These are phyloP conservation scores for Luehdorfia chinensis DNA, from an alignment of 1,140 invertebrate genomes.

Conservation along the genomic window DNA sequence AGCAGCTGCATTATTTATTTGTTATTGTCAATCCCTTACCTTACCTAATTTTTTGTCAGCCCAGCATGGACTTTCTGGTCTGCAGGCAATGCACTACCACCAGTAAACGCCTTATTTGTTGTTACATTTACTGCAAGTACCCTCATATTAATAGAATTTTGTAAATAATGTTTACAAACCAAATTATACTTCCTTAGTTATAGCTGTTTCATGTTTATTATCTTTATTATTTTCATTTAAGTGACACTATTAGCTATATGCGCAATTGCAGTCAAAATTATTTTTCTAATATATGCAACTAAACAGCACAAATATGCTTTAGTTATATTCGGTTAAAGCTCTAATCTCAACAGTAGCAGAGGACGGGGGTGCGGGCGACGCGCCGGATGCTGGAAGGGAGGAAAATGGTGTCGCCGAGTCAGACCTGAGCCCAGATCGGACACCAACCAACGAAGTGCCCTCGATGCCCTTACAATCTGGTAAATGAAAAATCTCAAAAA, in stretches of 20 bases:
- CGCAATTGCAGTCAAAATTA: background rate
- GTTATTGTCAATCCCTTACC: background rate
- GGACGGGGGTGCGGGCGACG: slow-evolving; percentile 63
- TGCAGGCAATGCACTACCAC: slow-evolving; percentile 8
- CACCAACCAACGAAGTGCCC: slow-evolving; percentile 69
- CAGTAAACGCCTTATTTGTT: background rate
- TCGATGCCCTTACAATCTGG: slow-evolving; percentile 73
- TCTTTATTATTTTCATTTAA: background rate
- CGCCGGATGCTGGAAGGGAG: slow-evolving; percentile 47
- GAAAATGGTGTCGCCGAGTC: slow-evolving; percentile 58
- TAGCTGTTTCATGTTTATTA: background rate
- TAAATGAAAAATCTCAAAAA: slow-evolving; percentile 19
- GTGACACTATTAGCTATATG: slow-evolving; percentile 1
- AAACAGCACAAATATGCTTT: background rate
- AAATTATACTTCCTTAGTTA: background rate
- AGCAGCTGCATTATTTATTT: slow-evolving; percentile 5
- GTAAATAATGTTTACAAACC: slow-evolving; percentile 6
- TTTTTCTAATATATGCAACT: background rate
- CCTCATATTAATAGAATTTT: background rate
- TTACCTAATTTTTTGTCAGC: background rate
- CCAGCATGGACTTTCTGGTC: slow-evolving; percentile 4
- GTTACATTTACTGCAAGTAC: background rate
- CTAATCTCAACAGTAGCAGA: slow-evolving; percentile 69
- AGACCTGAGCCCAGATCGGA: slow-evolving; percentile 68
- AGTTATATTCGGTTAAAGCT: too few relatives aligned